Percentiles rank a stretch among this genome's conserved stretches.
Conservation (phyloP, 2,888 invertebrate species). For the Volucella bombylans region DNA sequence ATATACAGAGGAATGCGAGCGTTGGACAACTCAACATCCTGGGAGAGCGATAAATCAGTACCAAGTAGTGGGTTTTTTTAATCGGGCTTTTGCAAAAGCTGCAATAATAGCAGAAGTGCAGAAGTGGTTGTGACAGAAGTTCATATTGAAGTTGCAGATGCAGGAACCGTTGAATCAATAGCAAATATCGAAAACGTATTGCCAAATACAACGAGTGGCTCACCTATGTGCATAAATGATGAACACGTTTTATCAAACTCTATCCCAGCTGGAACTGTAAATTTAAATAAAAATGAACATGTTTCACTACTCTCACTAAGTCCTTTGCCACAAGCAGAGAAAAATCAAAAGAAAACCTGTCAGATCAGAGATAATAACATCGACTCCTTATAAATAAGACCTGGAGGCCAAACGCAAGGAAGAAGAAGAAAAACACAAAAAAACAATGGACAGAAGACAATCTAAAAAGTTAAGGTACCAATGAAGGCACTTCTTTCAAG, state of each 20-base stretch:
- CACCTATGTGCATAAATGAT: not conserved
- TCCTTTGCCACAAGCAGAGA: too few relatives aligned
- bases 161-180: slow-evolving; percentile 9
- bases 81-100: slow-evolving; percentile 1
- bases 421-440: slow-evolving; percentile 15
- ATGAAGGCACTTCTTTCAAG: slow-evolving; percentile 5
- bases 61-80: slow-evolving; percentile 15
- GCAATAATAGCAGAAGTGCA: not conserved
- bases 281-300: too few relatives aligned
- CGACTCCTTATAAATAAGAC: slow-evolving; percentile 20
- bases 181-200: slow-evolving; percentile 3
- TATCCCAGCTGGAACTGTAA: too few relatives aligned
- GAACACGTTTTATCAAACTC: not conserved
- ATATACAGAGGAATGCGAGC: slow-evolving; percentile 13
- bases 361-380: slow-evolving; percentile 23
- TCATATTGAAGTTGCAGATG: slow-evolving; percentile 3
- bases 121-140: slow-evolving; percentile 11
- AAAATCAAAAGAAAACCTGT: slow-evolving; percentile 22
- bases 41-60: slow-evolving; percentile 6
- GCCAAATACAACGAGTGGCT: not conserved
- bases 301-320: too few relatives aligned
- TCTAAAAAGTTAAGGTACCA: slow-evolving; percentile 9
- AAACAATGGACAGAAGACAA: slow-evolving; percentile 2
- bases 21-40: slow-evolving; percentile 11
- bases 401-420: slow-evolving; percentile 17